These are phyloP conservation scores for Aleadryas rufinucha DNA, from an alignment of 2,113 vertebrate species.

Conservation along the genomic window DNA sequence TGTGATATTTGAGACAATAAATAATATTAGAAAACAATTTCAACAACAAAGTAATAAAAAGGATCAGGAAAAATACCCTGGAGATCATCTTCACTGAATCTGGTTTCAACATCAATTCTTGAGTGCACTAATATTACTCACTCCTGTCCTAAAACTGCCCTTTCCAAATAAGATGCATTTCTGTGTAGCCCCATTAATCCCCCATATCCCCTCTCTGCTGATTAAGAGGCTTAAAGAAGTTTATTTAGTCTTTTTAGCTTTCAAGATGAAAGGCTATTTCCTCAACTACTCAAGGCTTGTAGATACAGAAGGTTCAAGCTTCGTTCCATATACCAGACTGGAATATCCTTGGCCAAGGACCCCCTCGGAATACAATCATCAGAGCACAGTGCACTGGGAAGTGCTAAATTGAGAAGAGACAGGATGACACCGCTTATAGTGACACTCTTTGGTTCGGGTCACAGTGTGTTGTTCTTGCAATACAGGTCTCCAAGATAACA, in stretches of 20 bases:
- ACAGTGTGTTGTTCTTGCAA: background rate
- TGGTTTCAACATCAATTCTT: constrained; percentile 29
- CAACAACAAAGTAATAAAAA: constrained; percentile 34
- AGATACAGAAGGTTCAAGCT: background rate
- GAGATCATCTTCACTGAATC: background rate
- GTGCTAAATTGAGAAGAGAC: background rate
- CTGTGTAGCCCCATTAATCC: background rate
- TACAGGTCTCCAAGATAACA: background rate
- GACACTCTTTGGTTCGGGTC: background rate
- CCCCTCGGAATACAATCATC: background rate
- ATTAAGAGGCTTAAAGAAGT: constrained; percentile 22
- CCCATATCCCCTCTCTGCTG: background rate
- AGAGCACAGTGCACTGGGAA: background rate
- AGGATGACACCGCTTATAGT: background rate
- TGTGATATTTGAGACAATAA: constrained; percentile 29
- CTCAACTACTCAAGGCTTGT: background rate
- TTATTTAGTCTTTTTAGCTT: constrained; percentile 11
- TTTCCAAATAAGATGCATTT: background rate
- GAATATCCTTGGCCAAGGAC: background rate
- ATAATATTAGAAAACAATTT: constrained; percentile 47
- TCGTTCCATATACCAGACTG: background rate
- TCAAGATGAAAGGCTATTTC: background rate
- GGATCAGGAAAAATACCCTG: background rate
- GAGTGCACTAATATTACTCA: background rate
- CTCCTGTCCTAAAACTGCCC: background rate